Conservation (phyloP, 2,888 invertebrate genomes). For the Synergus laeviventris region DNA sequence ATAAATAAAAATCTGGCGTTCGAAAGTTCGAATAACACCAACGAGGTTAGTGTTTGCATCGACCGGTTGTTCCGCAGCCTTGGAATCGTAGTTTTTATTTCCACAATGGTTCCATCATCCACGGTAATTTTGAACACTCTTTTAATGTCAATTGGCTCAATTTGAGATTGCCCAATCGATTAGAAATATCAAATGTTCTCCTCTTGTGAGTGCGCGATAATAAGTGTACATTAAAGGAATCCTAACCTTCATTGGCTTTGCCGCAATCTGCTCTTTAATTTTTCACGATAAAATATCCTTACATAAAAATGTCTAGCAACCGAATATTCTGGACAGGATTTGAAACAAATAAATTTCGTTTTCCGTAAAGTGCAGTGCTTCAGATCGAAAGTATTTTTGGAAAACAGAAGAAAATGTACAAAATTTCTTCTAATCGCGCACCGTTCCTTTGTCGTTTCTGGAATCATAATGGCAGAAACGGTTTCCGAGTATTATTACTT, state of each 20-base stretch:
- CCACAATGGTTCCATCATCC: conserved; percentile 28
- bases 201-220: not conserved
- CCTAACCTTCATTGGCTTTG: not conserved
- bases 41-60: conserved; percentile 36
- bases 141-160: not conserved
- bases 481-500: not conserved
- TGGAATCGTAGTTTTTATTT: conserved; percentile 15
- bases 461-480: not conserved
- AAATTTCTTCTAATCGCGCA: not conserved
- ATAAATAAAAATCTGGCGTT: not conserved
- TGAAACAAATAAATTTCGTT: not conserved
- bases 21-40: not conserved
- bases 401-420: not conserved
- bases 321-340: not conserved
- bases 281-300: conserved; percentile 18
- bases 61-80: conserved; percentile 20
- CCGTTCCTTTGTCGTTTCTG: not conserved
- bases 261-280: not conserved
- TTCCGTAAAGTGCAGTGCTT: not conserved
- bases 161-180: not conserved
- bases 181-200: not conserved
- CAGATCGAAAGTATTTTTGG: not conserved
- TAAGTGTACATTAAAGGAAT: not conserved
- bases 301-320: not conserved
- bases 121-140: conserved; percentile 10